Percentiles rank a stretch among this genome's conserved stretches.
These are phyloP conservation scores for Lypha dubia DNA, from an alignment of 2,888 invertebrate genomes.

Conservation along the genomic window DNA sequence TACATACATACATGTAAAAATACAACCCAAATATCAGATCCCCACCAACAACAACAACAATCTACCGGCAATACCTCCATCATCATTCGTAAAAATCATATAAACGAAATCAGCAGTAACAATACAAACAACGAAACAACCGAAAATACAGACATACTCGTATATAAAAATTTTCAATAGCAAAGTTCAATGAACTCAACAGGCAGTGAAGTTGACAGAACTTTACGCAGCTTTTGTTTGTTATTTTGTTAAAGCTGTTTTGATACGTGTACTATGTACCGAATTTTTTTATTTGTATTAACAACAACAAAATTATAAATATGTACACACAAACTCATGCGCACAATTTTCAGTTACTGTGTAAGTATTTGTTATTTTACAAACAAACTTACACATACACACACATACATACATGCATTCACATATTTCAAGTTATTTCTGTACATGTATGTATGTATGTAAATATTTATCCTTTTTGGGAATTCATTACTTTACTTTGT, in stretches of 20 bases:
- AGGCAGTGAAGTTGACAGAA: conserved; percentile 44
- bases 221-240: conserved; percentile 50
- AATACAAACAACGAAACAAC: conserved; percentile 30
- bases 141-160: conserved; percentile 52
- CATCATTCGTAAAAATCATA: conserved; percentile 28
- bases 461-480: conserved; percentile 20
- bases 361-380: conserved; percentile 16
- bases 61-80: conserved; percentile 17
- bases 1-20: too few relatives aligned
- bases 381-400: background rate
- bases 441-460: background rate
- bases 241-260: conserved; percentile 35
- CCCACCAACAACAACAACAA: conserved; percentile 46
- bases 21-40: conserved; percentile 37
- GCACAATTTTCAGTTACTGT: conserved; percentile 49
- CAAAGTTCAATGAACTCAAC: conserved; percentile 81
- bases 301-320: conserved; percentile 18
- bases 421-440: background rate
- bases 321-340: conserved; percentile 67
- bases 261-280: conserved; percentile 28
- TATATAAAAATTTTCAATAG: conserved; percentile 76
- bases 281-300: background rate
- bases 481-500: conserved; percentile 60
- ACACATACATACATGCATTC: background rate
- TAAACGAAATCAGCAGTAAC: conserved; percentile 29